Evolutionary conservation across 2,797 vertebrate genomes (phyloP).

Genomic region (Echiichthys vipera): DNA sequence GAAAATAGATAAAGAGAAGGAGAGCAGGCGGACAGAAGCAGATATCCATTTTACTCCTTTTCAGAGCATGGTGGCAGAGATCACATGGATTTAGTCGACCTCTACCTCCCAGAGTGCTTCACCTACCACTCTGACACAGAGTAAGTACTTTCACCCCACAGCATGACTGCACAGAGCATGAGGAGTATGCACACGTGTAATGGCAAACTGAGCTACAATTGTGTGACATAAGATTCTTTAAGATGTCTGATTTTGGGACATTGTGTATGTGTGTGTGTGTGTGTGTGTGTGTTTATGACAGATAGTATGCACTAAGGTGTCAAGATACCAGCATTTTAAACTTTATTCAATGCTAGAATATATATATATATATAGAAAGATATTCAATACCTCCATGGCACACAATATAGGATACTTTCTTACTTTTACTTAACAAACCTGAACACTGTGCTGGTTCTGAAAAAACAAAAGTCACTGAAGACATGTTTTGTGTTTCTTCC

Average conservation of each 20-base stretch:
- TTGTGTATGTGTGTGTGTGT: not conserved
- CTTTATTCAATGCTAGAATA: too few relatives aligned
- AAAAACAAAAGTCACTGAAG: too few relatives aligned
- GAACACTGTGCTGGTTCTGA: too few relatives aligned
- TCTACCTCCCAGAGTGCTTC: slow-evolving; percentile 84
- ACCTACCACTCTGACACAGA: slow-evolving; percentile 80
- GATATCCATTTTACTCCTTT: slow-evolving; percentile 21
- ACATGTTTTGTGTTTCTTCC: too few relatives aligned
- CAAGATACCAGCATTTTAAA: too few relatives aligned
- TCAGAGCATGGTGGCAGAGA: slow-evolving; percentile 72
- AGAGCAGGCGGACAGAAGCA: not conserved
- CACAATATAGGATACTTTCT: too few relatives aligned
- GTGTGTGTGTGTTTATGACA: not conserved
- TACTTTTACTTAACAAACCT: too few relatives aligned
- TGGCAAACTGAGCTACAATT: not conserved
- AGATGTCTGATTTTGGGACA: not conserved
- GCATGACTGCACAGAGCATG: not conserved
- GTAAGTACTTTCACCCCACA: slow-evolving; percentile 68
- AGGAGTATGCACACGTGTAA: slow-evolving; percentile 5
- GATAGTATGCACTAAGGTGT: not conserved
- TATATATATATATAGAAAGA: too few relatives aligned
- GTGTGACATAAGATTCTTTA: not conserved
- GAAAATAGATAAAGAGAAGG: not conserved
- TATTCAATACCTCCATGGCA: too few relatives aligned
- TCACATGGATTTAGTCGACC: slow-evolving; percentile 83